Base-by-base conservation (phyloP, 2,797 vertebrate species). In the Oreochromis grahami region DNA sequence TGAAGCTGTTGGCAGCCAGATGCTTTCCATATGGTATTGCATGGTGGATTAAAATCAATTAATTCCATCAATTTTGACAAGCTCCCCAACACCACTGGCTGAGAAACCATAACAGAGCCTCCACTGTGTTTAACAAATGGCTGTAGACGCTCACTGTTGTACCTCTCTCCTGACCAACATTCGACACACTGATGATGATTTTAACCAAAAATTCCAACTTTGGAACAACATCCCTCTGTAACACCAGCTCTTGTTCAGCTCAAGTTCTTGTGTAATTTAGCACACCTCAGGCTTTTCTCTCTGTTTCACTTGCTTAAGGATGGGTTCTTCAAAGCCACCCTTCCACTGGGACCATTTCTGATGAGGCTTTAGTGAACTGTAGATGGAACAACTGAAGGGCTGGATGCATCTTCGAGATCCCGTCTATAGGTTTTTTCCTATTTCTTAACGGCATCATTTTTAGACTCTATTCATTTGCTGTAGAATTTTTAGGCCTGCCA, bases 251-350 rank as follows among this genome's bases (percentile, higher is more conserved):
- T 60, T 41, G 4, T 68, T 68, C 21, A 41, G 36, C 58, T 68
- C 36, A 24, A 0, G 36, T 41, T 24, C n/a, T 68, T 68, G 12
- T 68, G 63, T 68, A 43, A 68, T 68, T 0, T 24, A 24, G 13
- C n/a, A 43, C 43, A 68, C 36, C n/a, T 41, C 36, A 15, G 63
- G 12, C n/a, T 68, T 68, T 68, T 63, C 34, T 41, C n/a, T 24
- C 12, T 21, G 0, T 65, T 41, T 65, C n/a, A 8, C 36, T 65
- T 21, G 7, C 12, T 65, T 63, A 36, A 34, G 4, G 8, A 0
- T 58, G 0, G 29, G 29, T 58, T 58, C 29, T 58, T 58, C 29
- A 36, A 36, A 68, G 63, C n/a, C 36, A 68, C 63, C 36, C n/a
- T 41, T 68, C 12, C 36, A 41, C 12, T 41, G 1, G n/a, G 63